Base-by-base conservation (phyloP, 2,888 invertebrate genomes). In the Apeira syringaria region DNA sequence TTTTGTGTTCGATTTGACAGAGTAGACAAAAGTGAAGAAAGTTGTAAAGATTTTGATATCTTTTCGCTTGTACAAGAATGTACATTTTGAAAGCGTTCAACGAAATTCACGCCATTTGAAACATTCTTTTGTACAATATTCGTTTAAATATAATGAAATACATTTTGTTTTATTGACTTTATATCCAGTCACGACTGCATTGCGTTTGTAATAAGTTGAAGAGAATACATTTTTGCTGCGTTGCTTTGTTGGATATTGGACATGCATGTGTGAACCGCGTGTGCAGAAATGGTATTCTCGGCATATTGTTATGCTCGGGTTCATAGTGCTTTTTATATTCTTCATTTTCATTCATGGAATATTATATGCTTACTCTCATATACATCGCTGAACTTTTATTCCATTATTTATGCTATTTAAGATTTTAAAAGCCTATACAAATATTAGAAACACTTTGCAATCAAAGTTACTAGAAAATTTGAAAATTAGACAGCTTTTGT, bases 401-500 rank as follows among this genome's bases (percentile, higher is more conserved):
- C 33, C 47, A 53, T 45, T 25, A 30, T 42, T 45, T 34, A 41
- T 24, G 41, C 47, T 42, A 35, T 28, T 29, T 35, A 43, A 42
- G 28, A 34, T 25, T 13, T 10, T 40, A 38, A 32, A 50, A 31
- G 38, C 39, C 37, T 34, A 41, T 26, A 49, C 30, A 28, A 28
- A 34, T 10, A 44, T 20, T 25, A 17, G 10, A 37, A 29, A 39
- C 17, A 37, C 11, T 29, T 26, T 42, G 18, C 30, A 25, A 31
- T 8, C 6, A 26, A 12, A 28, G 10, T 24, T 26, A 40, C 27
- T 7, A 17, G 29, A 41, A 9, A 47, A 26, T 27, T 18, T 47
- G 32, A 43, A 35, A 37, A 34, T 43, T 73, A 74, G 68, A 65
- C 59, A 63, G 75, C 76, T 77, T 74, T 58, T 72, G 69, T 73